Percentiles rank a stretch among this genome's conserved stretches.
Evolutionary conservation across 1,140 invertebrate species (phyloP).

Genomic region (Heliothis virescens): DNA sequence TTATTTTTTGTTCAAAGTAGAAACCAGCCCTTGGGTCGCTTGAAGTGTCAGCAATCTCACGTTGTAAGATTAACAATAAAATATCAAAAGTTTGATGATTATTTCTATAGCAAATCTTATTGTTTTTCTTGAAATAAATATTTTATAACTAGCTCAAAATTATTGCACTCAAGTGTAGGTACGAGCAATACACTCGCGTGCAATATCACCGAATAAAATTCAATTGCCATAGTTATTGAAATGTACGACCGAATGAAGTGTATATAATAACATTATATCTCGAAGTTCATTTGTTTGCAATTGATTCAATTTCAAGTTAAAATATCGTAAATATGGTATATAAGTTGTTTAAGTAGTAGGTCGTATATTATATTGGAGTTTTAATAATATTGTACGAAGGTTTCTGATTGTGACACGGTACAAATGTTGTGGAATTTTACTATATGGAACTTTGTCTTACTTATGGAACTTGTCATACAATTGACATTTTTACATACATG

Average conservation of each 20-base stretch:
- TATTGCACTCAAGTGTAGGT: too few species aligned
- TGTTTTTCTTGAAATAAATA: too few species aligned
- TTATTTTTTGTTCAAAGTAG: too few species aligned
- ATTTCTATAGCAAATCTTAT: too few species aligned
- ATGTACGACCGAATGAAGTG: neutral
- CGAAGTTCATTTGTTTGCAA: slow-evolving; percentile 4
- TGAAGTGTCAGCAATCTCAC: too few species aligned
- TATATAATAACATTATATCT: neutral
- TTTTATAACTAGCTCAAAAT: too few species aligned
- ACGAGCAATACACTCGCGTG: neutral
- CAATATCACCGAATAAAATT: slow-evolving; percentile 10
- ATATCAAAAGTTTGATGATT: too few species aligned
- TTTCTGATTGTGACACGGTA: slow-evolving; percentile 8
- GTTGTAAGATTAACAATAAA: too few species aligned
- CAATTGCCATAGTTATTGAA: neutral
- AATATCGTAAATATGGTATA: neutral
- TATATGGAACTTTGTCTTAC: neutral
- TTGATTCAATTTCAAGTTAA: neutral
- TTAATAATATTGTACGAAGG: slow-evolving; percentile 15
- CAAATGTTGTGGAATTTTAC: neutral
- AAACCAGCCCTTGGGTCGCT: too few species aligned
- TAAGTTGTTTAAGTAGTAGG: neutral
- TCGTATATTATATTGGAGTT: slow-evolving; percentile 6
- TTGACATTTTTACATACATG: too few species aligned
- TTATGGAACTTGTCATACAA: too few species aligned